A percentile compares a stretch with the other conserved stretches of the same genome.
Conservation (phyloP, 2,797 vertebrate species). For the Mus spretus region DNA sequence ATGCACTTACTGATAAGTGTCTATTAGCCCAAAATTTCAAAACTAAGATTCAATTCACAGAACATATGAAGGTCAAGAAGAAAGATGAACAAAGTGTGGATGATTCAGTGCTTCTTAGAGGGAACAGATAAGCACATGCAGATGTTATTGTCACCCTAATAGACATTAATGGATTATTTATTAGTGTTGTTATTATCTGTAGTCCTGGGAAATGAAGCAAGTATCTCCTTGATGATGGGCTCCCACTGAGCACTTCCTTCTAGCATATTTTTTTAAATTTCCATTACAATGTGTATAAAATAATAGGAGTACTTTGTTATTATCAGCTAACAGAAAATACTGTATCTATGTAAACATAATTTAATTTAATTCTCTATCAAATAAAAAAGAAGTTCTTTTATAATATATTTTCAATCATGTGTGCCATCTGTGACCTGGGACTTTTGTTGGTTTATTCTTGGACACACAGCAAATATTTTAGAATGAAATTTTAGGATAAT, state of each 20-base stretch:
- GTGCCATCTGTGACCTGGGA: background rate
- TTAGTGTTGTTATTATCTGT: background rate
- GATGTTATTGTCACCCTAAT: background rate
- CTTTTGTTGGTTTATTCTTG: background rate
- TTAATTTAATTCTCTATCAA: background rate
- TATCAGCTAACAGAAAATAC: conserved; percentile 25
- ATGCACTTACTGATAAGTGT: no score
- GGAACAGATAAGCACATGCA: background rate
- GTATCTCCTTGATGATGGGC: background rate
- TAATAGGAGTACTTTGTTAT: background rate
- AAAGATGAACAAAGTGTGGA: no score
- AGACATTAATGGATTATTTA: background rate
- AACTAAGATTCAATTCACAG: no score
- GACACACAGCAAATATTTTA: background rate
- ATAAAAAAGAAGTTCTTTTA: background rate
- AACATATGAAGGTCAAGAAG: no score
- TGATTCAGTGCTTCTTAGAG: no score
- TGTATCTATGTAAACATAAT: background rate
- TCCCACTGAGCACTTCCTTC: background rate
- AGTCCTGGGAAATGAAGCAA: background rate
- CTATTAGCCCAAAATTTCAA: no score
- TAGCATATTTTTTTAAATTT: background rate
- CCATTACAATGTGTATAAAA: background rate
- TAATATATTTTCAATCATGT: background rate
- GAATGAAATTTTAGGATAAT: background rate